A percentile compares a stretch with the other conserved stretches of the same genome.
phyloP scores from a whole-genome alignment of 2,888 invertebrate species.

The Archips xylosteana region DNA sequence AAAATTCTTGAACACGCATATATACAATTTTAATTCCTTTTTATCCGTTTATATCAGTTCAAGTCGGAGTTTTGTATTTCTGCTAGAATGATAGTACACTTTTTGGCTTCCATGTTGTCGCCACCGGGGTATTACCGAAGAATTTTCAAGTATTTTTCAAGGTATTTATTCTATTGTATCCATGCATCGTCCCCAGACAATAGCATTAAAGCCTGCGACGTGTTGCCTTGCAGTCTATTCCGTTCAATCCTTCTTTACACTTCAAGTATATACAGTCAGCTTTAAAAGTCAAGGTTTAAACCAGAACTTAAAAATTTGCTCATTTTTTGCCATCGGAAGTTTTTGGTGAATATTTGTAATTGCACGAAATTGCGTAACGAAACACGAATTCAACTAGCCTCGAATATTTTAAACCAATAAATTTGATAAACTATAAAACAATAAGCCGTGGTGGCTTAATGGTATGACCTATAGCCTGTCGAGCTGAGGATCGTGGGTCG shows the following conservation, averaged over 20 bases:
- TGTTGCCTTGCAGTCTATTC: constrained; percentile 58
- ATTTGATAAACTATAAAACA: too few species aligned
- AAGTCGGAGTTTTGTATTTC: not conserved
- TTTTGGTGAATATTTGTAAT: not conserved
- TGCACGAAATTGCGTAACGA: not conserved
- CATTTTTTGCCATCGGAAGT: not conserved
- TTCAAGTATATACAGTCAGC: constrained; percentile 48
- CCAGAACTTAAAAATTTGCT: not conserved
- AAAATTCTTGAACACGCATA: too few species aligned
- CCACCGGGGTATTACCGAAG: not conserved
- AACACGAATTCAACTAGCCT: too few species aligned
- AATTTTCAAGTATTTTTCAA: not conserved
- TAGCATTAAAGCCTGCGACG: constrained; percentile 11
- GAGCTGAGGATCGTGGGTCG: too few species aligned
- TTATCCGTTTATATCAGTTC: too few species aligned
- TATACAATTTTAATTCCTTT: too few species aligned
- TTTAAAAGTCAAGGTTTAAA: not conserved
- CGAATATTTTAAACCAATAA: too few species aligned
- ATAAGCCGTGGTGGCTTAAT: too few species aligned
- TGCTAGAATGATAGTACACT: not conserved
- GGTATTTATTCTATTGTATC: not conserved
- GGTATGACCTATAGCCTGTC: too few species aligned
- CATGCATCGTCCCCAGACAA: constrained; percentile 1
- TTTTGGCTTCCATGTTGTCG: not conserved
- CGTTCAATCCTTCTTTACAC: constrained; percentile 52